Conservation (phyloP, 2,113 vertebrate species). For the Rhinolophus ferrumequinum region DNA sequence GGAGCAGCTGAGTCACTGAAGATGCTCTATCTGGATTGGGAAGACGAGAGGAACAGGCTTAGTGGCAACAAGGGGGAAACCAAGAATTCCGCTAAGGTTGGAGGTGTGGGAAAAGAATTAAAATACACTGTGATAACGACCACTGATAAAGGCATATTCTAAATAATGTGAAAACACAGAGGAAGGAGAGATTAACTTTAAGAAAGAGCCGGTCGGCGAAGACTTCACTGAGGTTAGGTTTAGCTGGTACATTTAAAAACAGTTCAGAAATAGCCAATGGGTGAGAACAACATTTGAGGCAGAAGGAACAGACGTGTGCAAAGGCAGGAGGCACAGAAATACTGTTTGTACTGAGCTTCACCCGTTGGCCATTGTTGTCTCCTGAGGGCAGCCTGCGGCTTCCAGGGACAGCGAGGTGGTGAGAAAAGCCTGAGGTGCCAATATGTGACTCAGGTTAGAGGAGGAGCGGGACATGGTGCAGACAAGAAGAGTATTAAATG, state of each 20-base stretch:
- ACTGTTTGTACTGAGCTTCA: background rate
- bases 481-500: background rate
- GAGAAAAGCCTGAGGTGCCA: background rate
- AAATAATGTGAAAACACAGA: background rate
- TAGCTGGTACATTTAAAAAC: background rate
- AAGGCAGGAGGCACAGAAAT: background rate
- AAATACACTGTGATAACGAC: background rate
- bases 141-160: background rate
- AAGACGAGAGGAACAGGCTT: background rate
- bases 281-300: background rate
- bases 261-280: background rate
- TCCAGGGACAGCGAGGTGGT: background rate
- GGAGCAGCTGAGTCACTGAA: background rate
- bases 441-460: background rate
- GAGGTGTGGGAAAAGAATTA: background rate
- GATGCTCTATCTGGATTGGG: background rate
- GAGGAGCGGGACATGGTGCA: background rate
- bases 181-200: background rate
- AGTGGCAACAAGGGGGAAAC: background rate
- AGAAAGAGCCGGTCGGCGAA: background rate
- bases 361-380: background rate
- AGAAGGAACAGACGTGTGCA: background rate
- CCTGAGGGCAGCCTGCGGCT: background rate
- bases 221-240: background rate
- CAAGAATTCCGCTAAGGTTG: background rate